These are phyloP conservation scores for Taphrorychus bicolor DNA, from an alignment of 2,888 invertebrate genomes.

Conservation along the genomic window DNA sequence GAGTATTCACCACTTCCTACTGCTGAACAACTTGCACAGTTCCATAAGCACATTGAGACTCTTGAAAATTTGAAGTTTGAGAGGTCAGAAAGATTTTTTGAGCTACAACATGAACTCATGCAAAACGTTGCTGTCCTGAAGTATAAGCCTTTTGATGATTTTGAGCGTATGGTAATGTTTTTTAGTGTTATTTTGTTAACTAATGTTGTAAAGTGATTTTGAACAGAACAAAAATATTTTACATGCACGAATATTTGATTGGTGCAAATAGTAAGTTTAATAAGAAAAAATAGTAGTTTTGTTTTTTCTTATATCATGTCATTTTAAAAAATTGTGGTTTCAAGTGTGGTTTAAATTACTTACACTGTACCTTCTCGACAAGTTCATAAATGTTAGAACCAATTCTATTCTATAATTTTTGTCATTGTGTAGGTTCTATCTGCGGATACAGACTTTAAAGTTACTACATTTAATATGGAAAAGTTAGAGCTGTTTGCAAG, in stretches of 20 bases:
- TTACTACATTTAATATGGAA: constrained; percentile 69
- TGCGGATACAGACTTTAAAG: constrained; percentile 63
- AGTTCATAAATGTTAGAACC: too few relatives aligned
- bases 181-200: too few relatives aligned
- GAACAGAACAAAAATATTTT: too few relatives aligned
- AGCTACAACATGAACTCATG: constrained; percentile 57
- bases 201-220: too few relatives aligned
- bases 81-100: constrained; percentile 58
- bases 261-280: too few relatives aligned
- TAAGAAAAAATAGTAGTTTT: too few relatives aligned
- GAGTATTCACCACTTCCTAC: constrained; percentile 66
- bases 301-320: too few relatives aligned
- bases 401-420: neutral
- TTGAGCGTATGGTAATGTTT: constrained; percentile 53
- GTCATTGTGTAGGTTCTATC: too few relatives aligned
- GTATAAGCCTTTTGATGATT: constrained; percentile 55
- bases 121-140: constrained; percentile 56
- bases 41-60: constrained; percentile 66
- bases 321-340: too few relatives aligned
- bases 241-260: too few relatives aligned
- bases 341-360: too few relatives aligned
- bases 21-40: constrained; percentile 66
- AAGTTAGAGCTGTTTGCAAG: constrained; percentile 66
- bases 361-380: too few relatives aligned
- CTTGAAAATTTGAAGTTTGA: constrained; percentile 68